These are phyloP conservation scores for Sinodicranocentrus sp. DNA, from an alignment of 2,888 invertebrate genomes.

Conservation along the genomic window DNA sequence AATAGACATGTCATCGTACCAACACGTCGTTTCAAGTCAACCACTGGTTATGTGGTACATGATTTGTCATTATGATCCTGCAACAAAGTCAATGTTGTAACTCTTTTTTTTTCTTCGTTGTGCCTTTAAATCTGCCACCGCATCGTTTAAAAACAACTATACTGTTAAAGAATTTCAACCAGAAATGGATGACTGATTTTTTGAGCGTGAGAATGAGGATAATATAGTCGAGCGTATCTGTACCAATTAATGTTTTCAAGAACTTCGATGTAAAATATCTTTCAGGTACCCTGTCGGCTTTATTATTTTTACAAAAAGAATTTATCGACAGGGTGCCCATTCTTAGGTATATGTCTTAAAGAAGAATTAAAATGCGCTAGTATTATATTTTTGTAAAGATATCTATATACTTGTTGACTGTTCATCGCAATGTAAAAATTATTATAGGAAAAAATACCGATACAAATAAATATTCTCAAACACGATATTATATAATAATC, in stretches of 20 bases:
- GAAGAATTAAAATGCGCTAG: background rate
- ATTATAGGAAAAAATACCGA: conserved; percentile 10
- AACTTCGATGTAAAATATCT: no score
- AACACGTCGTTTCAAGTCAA: conserved; percentile 2
- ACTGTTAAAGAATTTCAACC: background rate
- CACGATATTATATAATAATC: background rate
- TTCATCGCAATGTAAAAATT: conserved; percentile 45
- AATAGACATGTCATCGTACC: conserved; percentile 22
- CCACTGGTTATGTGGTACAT: background rate
- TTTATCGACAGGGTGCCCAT: no score
- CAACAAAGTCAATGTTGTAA: conserved; percentile 51
- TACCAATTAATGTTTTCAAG: conserved; percentile 30
- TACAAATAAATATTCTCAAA: conserved; percentile 17
- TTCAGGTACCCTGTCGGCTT: no score
- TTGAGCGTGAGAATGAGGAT: conserved; percentile 52
- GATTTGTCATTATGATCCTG: conserved; percentile 14
- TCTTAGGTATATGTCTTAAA: no score
- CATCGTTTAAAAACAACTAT: conserved; percentile 4
- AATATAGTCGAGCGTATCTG: conserved; percentile 11
- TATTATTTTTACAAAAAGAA: no score
- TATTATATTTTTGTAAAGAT: conserved; percentile 15
- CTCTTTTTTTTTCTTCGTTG: conserved; percentile 13
- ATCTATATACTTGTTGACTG: conserved; percentile 48
- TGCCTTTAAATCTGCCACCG: conserved; percentile 22
- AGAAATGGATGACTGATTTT: conserved; percentile 58